phyloP scores from a whole-genome alignment of 2,888 invertebrate genomes.

The Drosophila kambysellisi region DNA sequence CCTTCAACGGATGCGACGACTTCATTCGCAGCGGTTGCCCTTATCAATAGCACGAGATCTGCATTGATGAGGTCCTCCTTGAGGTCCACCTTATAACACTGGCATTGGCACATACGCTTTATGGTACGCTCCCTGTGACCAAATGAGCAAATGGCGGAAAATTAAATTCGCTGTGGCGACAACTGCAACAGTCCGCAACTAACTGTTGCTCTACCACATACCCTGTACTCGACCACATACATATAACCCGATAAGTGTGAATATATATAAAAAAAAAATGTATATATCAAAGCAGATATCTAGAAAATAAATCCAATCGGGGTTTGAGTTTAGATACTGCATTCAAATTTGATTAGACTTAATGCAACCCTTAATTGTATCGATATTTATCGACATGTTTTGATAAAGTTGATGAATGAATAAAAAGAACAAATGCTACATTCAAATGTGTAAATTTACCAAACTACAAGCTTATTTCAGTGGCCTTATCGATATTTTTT shows the following conservation, averaged over 20 bases:
- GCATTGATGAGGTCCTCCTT: slow-evolving; percentile 50
- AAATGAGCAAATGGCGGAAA: slow-evolving; percentile 79
- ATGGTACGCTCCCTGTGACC: slow-evolving; percentile 47
- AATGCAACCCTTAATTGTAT: background rate
- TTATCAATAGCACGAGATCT: slow-evolving; percentile 72
- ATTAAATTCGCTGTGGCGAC: slow-evolving; percentile 55
- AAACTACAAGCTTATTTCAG: background rate
- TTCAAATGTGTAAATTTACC: background rate
- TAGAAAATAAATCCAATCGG: too few relatives aligned
- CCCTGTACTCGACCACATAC: background rate
- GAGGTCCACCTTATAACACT: slow-evolving; percentile 21
- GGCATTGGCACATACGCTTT: slow-evolving; percentile 68
- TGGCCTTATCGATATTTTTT: background rate
- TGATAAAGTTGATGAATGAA: background rate
- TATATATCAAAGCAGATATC: background rate
- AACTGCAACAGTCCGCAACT: slow-evolving; percentile 27
- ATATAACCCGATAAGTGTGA: background rate
- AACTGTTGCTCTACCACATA: background rate
- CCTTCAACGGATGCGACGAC: slow-evolving; percentile 51
- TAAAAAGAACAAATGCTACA: background rate
- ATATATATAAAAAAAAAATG: background rate
- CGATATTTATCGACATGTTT: background rate
- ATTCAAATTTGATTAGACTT: background rate
- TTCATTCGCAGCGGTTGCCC: slow-evolving; percentile 59
- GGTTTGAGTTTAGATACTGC: too few relatives aligned